phyloP scores from a whole-genome alignment of 2,797 vertebrate genomes.

The Galago senegalensis region DNA sequence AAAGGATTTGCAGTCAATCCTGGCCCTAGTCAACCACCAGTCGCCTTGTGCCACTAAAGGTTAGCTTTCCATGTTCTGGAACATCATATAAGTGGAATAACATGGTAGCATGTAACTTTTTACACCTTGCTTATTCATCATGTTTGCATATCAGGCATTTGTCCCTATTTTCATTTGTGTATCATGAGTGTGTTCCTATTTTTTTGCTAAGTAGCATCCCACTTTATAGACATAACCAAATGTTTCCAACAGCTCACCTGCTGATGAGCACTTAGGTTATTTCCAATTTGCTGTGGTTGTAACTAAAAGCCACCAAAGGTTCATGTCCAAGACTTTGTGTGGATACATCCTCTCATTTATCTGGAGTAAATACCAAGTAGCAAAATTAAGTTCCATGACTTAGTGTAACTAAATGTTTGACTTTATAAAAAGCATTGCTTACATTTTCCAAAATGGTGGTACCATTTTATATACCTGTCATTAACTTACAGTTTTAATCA shows the following conservation, averaged over 20 bases:
- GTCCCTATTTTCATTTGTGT: background rate
- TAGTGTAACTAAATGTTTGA: constrained; percentile 19
- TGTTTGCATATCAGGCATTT: background rate
- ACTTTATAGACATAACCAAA: background rate
- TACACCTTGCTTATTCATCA: background rate
- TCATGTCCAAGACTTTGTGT: background rate
- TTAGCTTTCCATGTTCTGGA: background rate
- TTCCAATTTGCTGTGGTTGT: background rate
- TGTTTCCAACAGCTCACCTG: background rate
- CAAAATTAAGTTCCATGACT: background rate
- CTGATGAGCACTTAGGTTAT: background rate
- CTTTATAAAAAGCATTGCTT: background rate
- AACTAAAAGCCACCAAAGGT: background rate
- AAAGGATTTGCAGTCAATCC: background rate
- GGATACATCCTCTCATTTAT: background rate
- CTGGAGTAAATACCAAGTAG: background rate
- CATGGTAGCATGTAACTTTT: background rate
- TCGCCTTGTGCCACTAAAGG: background rate
- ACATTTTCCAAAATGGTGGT: background rate
- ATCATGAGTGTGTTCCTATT: background rate
- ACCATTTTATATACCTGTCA: background rate
- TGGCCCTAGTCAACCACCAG: too few species aligned
- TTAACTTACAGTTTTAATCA: background rate
- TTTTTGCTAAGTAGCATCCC: background rate
- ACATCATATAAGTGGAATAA: background rate